phyloP scores from a whole-genome alignment of 2,113 vertebrate species.

The Scopus umbretta region DNA sequence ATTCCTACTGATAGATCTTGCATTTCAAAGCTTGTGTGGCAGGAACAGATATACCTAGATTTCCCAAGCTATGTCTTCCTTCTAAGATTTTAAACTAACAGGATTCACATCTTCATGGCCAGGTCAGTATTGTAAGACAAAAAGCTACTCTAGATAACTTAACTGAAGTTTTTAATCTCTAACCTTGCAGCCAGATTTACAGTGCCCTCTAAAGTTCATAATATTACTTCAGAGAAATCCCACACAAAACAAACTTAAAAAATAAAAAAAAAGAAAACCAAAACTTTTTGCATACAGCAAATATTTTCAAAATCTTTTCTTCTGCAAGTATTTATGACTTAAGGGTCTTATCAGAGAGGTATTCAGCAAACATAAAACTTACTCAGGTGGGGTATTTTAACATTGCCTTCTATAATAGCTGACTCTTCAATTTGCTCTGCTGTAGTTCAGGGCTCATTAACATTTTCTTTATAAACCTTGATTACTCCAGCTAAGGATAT shows the following conservation, averaged over 20 bases:
- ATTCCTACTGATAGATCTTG: neutral
- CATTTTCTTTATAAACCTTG: neutral
- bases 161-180: neutral
- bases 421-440: neutral
- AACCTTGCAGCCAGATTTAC: neutral
- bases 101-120: neutral
- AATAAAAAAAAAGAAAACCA: too few relatives aligned
- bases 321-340: neutral
- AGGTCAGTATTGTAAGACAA: neutral
- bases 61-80: neutral
- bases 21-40: neutral
- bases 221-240: neutral
- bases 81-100: neutral
- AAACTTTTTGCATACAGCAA: neutral
- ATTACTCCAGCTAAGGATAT: neutral
- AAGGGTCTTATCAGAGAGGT: neutral
- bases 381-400: neutral
- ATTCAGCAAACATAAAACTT: neutral
- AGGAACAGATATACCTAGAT: neutral
- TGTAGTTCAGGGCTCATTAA: constrained; percentile 23
- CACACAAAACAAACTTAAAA: neutral
- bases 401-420: neutral
- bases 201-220: neutral
- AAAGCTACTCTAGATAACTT: neutral
- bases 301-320: neutral